Base-by-base conservation (phyloP, 1,140 invertebrate genomes). In the Subanguina moxae region DNA sequence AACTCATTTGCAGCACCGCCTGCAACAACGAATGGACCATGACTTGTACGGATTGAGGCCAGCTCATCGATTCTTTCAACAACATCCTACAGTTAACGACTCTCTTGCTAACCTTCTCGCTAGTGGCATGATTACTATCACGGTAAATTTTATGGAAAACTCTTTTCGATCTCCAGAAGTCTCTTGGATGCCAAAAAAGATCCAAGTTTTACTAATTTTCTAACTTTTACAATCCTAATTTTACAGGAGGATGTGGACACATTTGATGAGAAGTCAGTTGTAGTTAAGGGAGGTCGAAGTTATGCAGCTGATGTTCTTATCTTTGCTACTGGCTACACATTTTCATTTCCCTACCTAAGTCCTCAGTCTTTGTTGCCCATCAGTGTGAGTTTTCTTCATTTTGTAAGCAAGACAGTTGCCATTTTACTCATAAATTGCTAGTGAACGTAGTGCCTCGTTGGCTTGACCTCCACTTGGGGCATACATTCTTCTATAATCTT, bases 41-140 rank as follows among this genome's bases (percentile, higher is more conserved):
- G 82, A 83, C 28, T 43, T 80, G 0, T 87, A 84, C 72, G 76
- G 80, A 7, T 67, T 87, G 38, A 80, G 84, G 65, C 86, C 86
- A 17, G 68, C 80, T 27, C 85, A 87, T 70, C 63, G 80, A 13
- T 78, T 84, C 13, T 80, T 83, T 23, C 74, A 78, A 11, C 85
- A 86, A 52, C 86, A 87, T 75, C 84, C 85, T 0, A 86, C 85
- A 48, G 85, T 87, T n/a, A 87, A 87, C 72, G 86, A 87, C 72
- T 84, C 86, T 21, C 74, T 87, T 1, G 84, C 86, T 1, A 85
- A 86, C 69, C 80, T 85, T 17, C 82, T 87, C 13, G 78, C 85
- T 65, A 83, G 75, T 27, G 86, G 86, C 1, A 75, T 81, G 11
- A 81, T 87, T 42, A 77, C 77, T 8, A 75, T 85, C 28, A 84